Evolutionary conservation across 2,113 vertebrate species (phyloP), one percentile per base, ranked within the genome.

Genomic region (Dolichotis patagonum): DNA sequence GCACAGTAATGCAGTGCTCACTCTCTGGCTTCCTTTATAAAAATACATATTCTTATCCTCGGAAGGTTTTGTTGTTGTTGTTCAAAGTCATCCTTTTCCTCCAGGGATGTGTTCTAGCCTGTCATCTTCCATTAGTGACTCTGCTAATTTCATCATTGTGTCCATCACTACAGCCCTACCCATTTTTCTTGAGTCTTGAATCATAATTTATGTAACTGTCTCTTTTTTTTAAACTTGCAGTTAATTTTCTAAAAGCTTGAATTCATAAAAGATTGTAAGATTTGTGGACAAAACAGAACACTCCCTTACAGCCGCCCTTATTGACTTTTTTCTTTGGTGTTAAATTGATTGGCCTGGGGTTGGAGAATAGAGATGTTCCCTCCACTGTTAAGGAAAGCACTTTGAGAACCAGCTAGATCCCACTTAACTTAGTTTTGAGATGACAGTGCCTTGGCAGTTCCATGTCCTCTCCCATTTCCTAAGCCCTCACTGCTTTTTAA

Each of bases 191-290:
- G 58, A 69, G 35, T 87, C 73, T 83, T 88, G 58, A 85, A 46
- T 85, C 20, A 22, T 62, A 87, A 82, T 84, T 94, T 77, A 81
- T 30, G 24, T 85, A 84, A 19, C 7, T 14, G 19, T 80, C 43
- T 80, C 41, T 91, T 78, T 93, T 93, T 94, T 95, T 83, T 80
- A 78, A 52, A 71, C 28, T 46, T 94, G 54, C 12, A 85, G 0
- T 82, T 65, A 28, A 24, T 88, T 88, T 90, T 78, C 93, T 94
- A 46, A 12, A 65, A 65, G 52, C 28, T 28, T 58, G 83, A 85
- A 41, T 87, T 75, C 77, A 38, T 60, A 4, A 80, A 67, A 75
- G 60, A 75, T 75, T 60, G 26, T 90, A 88, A 91, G 14, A 46
- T 93, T 54, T 78, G 73, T 78, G 54, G 78, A 43, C 41, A 38